Evolutionary conservation across 2,888 invertebrate genomes (phyloP).

Genomic region (Brachycybe producta): DNA sequence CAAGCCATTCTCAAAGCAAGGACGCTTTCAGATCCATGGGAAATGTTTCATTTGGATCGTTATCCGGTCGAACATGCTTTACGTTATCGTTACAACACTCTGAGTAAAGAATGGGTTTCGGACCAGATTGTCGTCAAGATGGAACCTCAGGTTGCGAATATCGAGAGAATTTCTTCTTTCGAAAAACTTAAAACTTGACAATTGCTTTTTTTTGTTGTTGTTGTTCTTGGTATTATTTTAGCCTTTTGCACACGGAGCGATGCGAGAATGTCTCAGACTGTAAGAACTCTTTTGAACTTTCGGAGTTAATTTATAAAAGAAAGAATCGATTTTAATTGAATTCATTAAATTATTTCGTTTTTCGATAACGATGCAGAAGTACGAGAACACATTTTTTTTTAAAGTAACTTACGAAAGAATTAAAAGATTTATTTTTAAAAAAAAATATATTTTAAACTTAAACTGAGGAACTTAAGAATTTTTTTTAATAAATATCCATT

Average conservation of each 20-base stretch:
- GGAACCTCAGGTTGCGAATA: conserved; percentile 20
- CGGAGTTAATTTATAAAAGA: too few species aligned
- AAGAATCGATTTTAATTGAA: too few species aligned
- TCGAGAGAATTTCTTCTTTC: too few species aligned
- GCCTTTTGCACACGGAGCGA: conserved; percentile 43
- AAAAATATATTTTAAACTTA: too few species aligned
- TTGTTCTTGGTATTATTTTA: conserved; percentile 23
- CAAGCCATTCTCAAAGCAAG: conserved; percentile 28
- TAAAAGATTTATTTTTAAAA: too few species aligned
- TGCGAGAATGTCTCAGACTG: conserved; percentile 43
- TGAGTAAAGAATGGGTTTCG: conserved; percentile 38
- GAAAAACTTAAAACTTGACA: conserved; percentile 2
- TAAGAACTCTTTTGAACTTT: too few species aligned
- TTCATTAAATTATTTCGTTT: too few species aligned
- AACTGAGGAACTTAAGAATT: too few species aligned
- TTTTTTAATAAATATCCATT: too few species aligned
- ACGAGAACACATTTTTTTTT: too few species aligned
- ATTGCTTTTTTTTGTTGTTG: conserved; percentile 12
- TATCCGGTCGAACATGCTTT: conserved; percentile 35
- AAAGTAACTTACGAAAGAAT: too few species aligned
- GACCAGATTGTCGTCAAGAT: conserved; percentile 41
- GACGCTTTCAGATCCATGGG: conserved; percentile 39
- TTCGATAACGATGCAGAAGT: too few species aligned
- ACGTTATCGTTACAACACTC: conserved; percentile 40
- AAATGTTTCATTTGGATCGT: conserved; percentile 37